A percentile compares a stretch with the other conserved stretches of the same genome.
phyloP scores from a whole-genome alignment of 2,888 invertebrate species.

The Xylocampa areola region DNA sequence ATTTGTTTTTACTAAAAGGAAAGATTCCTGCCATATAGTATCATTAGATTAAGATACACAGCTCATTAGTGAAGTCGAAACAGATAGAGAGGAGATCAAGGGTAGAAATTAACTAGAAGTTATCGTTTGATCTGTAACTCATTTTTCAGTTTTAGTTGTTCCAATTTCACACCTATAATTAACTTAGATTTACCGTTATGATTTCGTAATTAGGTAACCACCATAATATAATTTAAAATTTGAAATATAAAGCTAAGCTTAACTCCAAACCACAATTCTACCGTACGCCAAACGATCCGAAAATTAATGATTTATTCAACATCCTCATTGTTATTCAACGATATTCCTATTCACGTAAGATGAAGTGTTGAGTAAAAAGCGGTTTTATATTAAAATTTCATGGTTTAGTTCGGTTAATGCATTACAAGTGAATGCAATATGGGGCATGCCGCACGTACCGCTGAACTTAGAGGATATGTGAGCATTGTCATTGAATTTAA shows the following conservation, averaged over 20 bases:
- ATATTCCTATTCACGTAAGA: conserved; percentile 50
- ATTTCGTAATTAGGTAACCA: conserved; percentile 20
- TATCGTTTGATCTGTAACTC: too few species aligned
- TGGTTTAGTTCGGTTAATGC: conserved; percentile 69
- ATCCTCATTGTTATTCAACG: conserved; percentile 54
- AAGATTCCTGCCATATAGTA: too few species aligned
- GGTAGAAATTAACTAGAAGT: too few species aligned
- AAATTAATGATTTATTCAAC: conserved; percentile 56
- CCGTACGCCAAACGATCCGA: conserved; percentile 44
- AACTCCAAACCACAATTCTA: conserved; percentile 31
- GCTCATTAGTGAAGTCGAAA: too few species aligned
- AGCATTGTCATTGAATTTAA: conserved; percentile 18
- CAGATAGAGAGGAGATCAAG: too few species aligned
- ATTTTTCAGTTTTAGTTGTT: too few species aligned
- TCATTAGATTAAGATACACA: too few species aligned
- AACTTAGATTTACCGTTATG: conserved; percentile 1
- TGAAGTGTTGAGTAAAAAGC: conserved; percentile 59
- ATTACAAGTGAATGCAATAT: conserved; percentile 74
- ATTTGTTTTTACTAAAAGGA: too few species aligned
- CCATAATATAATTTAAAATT: conserved; percentile 9
- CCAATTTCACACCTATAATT: too few species aligned
- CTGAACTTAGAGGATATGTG: conserved; percentile 6
- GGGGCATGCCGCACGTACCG: conserved; percentile 62
- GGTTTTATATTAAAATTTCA: conserved; percentile 70
- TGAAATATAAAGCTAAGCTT: conserved; percentile 11